Evolutionary conservation across 2,113 vertebrate species (phyloP).

Genomic region (Promerops cafer): DNA sequence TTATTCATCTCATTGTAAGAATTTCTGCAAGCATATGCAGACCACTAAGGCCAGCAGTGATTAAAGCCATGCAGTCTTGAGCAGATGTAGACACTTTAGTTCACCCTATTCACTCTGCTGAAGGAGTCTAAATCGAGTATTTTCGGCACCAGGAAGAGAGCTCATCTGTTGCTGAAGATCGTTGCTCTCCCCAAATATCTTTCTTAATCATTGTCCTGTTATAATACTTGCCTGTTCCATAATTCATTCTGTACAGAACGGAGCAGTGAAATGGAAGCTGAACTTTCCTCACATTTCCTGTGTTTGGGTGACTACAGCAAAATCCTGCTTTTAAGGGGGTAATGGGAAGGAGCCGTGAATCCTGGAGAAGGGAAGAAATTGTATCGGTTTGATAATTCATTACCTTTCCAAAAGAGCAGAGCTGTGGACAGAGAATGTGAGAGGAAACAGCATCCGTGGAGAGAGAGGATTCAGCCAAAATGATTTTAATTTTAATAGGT

Average conservation of each 20-base stretch:
- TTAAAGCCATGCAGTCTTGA: constrained; percentile 47
- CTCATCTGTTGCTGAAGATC: constrained; percentile 21
- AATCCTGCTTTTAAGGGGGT: neutral
- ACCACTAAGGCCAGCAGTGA: constrained; percentile 40
- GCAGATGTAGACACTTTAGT: constrained; percentile 49
- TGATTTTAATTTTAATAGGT: constrained; percentile 41
- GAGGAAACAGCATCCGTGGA: neutral
- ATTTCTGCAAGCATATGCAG: constrained; percentile 48
- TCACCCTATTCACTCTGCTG: neutral
- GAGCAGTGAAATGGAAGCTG: neutral
- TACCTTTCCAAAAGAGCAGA: neutral
- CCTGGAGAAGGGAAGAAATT: neutral
- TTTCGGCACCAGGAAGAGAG: constrained; percentile 15
- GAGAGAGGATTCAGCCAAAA: neutral
- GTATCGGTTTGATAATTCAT: neutral
- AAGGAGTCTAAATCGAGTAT: constrained; percentile 19
- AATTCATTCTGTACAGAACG: neutral
- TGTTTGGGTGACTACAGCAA: neutral
- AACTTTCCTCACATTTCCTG: neutral
- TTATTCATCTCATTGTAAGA: constrained; percentile 47
- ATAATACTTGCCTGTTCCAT: neutral
- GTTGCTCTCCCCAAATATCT: neutral
- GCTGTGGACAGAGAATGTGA: neutral
- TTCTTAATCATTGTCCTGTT: constrained; percentile 12
- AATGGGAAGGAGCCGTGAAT: neutral